Evolutionary conservation across 1,140 invertebrate genomes (phyloP).

Genomic region (Archivesica marissinica): DNA sequence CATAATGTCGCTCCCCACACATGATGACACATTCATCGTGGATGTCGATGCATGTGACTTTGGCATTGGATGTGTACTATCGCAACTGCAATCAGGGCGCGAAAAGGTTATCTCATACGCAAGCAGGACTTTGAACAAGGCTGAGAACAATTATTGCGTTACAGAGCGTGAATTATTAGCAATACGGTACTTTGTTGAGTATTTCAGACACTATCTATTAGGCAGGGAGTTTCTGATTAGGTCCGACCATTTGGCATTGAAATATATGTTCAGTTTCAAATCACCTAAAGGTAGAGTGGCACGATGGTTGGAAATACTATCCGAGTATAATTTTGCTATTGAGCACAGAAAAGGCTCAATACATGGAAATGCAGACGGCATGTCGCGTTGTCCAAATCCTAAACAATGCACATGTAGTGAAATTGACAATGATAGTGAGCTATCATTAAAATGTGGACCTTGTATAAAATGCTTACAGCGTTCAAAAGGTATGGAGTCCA

Average conservation of each 20-base stretch:
- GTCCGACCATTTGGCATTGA: slow-evolving; percentile 68
- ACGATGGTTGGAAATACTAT: slow-evolving; percentile 70
- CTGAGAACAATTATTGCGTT: slow-evolving; percentile 84
- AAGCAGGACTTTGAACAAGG: slow-evolving; percentile 59
- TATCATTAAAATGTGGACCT: slow-evolving; percentile 1
- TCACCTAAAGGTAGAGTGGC: slow-evolving; percentile 63
- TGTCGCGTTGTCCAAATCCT: neutral
- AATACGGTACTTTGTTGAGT: slow-evolving; percentile 25
- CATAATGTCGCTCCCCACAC: neutral
- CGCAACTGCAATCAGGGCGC: slow-evolving; percentile 66
- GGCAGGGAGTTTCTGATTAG: slow-evolving; percentile 54
- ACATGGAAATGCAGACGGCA: slow-evolving; percentile 5
- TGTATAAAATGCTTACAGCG: neutral
- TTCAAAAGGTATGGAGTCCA: neutral
- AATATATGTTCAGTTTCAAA: slow-evolving; percentile 55
- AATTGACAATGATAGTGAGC: neutral
- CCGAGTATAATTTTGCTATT: slow-evolving; percentile 63
- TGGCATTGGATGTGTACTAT: slow-evolving; percentile 72
- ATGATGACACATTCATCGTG: slow-evolving; percentile 57
- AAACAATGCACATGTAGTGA: neutral
- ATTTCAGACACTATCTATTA: slow-evolving; percentile 65
- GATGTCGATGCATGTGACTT: slow-evolving; percentile 67
- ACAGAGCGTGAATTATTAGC: slow-evolving; percentile 68
- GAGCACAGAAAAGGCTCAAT: neutral
- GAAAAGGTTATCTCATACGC: slow-evolving; percentile 67